phyloP scores from a whole-genome alignment of 2,113 vertebrate genomes.

The Heloderma charlesbogerti region DNA sequence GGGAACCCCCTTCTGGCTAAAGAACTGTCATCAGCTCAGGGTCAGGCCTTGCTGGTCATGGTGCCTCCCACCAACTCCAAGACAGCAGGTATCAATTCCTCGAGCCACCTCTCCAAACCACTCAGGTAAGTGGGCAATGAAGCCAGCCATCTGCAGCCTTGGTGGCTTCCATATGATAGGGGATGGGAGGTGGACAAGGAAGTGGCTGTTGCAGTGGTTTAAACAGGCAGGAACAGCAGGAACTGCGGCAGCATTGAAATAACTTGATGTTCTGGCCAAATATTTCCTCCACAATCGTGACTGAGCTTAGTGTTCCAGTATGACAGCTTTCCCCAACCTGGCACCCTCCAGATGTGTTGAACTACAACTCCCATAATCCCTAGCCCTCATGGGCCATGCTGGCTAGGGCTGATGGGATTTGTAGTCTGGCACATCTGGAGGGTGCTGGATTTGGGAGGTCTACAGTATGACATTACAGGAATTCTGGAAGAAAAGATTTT shows the following conservation, averaged over 20 bases:
- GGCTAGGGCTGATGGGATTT: not conserved
- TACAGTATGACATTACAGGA: not conserved
- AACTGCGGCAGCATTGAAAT: not conserved
- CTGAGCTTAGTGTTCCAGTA: not conserved
- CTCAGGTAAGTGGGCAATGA: constrained; percentile 74
- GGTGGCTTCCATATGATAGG: no score
- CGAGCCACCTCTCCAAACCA: constrained; percentile 69
- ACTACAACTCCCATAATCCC: not conserved
- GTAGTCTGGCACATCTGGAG: not conserved
- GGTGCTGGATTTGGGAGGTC: not conserved
- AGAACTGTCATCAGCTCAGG: constrained; percentile 43
- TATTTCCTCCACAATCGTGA: accelerated
- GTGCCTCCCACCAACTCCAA: constrained; percentile 79
- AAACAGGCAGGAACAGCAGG: not conserved
- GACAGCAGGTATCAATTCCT: constrained; percentile 64
- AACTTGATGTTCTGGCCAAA: not conserved
- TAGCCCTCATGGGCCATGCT: no score
- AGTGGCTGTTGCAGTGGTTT: no score
- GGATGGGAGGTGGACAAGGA: accelerated
- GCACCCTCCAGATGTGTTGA: no score
- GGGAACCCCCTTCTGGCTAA: constrained; percentile 76
- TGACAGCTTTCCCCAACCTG: not conserved
- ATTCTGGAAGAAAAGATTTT: not conserved
- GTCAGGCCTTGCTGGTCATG: constrained; percentile 84
- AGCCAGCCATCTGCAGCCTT: not conserved